phyloP scores from a whole-genome alignment of 2,888 invertebrate genomes.

The Thereva unica region DNA sequence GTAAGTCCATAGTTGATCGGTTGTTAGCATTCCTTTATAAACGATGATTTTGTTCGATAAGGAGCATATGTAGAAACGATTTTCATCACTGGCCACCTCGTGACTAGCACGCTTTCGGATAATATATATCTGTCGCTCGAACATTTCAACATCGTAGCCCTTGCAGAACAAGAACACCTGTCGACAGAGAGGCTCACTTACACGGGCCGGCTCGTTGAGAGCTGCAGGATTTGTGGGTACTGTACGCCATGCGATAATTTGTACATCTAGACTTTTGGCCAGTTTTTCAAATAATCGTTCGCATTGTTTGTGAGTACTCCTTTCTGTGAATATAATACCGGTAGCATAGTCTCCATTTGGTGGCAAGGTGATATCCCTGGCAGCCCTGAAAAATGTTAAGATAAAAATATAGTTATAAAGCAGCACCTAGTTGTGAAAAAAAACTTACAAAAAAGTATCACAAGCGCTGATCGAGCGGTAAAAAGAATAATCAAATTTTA shows the following conservation, averaged over 20 bases:
- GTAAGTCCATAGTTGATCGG: constrained; percentile 84
- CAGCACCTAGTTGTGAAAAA: too few relatives aligned
- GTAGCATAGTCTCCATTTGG: constrained; percentile 91
- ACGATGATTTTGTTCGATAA: constrained; percentile 87
- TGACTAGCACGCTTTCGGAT: constrained; percentile 93
- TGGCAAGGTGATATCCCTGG: constrained; percentile 81
- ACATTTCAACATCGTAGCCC: constrained; percentile 55
- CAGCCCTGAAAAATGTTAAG: constrained; percentile 64
- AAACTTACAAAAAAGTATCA: too few relatives aligned
- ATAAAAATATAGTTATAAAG: too few relatives aligned
- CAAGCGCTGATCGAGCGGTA: too few relatives aligned
- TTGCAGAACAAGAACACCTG: constrained; percentile 85
- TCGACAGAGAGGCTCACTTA: constrained; percentile 93
- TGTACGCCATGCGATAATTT: constrained; percentile 91
- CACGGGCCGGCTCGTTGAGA: constrained; percentile 90
- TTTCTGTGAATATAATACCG: constrained; percentile 93
- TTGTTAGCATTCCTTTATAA: constrained; percentile 97
- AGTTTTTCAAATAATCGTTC: constrained; percentile 81
- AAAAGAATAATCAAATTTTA: too few relatives aligned
- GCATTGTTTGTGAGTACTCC: constrained; percentile 75
- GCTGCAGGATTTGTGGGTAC: constrained; percentile 85
- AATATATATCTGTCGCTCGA: constrained; percentile 77
- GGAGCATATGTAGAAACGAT: constrained; percentile 95
- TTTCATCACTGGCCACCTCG: constrained; percentile 79
- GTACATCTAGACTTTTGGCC: constrained; percentile 77